Conservation (phyloP, 2,113 vertebrate species). For the Ochotona curzoniae region DNA sequence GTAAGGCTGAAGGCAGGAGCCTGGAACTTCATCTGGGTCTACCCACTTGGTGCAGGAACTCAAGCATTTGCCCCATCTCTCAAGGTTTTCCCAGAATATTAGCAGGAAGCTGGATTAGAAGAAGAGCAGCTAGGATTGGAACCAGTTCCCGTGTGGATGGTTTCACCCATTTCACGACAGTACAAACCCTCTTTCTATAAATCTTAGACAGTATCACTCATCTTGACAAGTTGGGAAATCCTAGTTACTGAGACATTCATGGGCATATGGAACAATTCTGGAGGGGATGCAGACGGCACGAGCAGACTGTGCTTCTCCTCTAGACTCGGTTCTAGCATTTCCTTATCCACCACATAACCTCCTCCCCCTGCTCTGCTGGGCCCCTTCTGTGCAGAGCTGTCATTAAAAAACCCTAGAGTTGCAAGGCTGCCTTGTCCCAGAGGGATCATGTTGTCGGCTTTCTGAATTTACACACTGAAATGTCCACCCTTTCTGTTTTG, state of each 20-base stretch:
- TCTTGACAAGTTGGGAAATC: not conserved
- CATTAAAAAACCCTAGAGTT: fast-evolving
- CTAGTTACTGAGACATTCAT: not conserved
- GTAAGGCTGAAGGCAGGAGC: too few species aligned
- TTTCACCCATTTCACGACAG: too few species aligned
- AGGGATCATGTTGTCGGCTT: not conserved
- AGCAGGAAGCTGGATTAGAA: too few species aligned
- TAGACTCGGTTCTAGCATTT: fast-evolving
- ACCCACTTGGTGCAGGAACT: too few species aligned
- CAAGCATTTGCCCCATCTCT: too few species aligned
- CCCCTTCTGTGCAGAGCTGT: fast-evolving
- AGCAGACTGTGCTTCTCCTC: not conserved
- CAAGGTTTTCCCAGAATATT: too few species aligned
- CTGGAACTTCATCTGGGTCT: too few species aligned
- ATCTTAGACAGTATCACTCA: not conserved
- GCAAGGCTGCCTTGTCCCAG: not conserved
- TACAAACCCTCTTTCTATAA: too few species aligned
- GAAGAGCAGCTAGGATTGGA: too few species aligned
- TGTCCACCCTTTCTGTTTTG: not conserved
- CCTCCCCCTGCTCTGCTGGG: fast-evolving
- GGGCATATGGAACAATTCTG: not conserved
- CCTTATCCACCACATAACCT: not conserved
- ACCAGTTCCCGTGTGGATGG: too few species aligned
- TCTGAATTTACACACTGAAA: not conserved
- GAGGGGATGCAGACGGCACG: too few species aligned